Percentiles rank a stretch among this genome's conserved stretches.
These are phyloP conservation scores for Tragelaphus strepsiceros DNA, from an alignment of 2,113 vertebrate species.

Conservation along the genomic window DNA sequence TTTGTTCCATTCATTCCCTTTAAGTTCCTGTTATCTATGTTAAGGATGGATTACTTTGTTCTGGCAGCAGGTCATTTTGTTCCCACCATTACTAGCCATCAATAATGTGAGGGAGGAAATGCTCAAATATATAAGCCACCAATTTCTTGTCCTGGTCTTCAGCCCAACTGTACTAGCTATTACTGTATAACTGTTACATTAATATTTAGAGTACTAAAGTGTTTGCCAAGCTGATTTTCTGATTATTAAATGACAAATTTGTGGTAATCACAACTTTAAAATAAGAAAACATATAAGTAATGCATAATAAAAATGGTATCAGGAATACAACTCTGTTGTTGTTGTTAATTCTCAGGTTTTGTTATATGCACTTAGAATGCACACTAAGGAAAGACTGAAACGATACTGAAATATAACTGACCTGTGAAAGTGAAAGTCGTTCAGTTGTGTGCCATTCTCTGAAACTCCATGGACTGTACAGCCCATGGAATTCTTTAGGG, in stretches of 20 bases:
- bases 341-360: neutral
- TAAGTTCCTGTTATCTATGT: neutral
- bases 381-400: neutral
- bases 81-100: neutral
- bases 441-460: neutral
- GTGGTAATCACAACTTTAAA: neutral
- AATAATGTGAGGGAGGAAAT: neutral
- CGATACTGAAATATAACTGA: neutral
- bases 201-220: slow-evolving; percentile 40
- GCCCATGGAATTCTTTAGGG: neutral
- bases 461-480: neutral
- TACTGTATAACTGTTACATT: neutral
- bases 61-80: neutral
- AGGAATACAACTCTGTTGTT: neutral
- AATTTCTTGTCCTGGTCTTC: slow-evolving; percentile 20
- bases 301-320: neutral
- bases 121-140: neutral
- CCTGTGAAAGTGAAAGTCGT: neutral
- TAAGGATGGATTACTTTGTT: neutral
- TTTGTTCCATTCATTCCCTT: neutral
- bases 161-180: neutral
- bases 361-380: neutral
- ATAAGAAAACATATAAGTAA: neutral
- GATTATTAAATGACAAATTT: neutral
- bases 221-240: neutral